Evolutionary conservation across 2,888 invertebrate genomes (phyloP).

Genomic region (Sminthurides aquaticus): DNA sequence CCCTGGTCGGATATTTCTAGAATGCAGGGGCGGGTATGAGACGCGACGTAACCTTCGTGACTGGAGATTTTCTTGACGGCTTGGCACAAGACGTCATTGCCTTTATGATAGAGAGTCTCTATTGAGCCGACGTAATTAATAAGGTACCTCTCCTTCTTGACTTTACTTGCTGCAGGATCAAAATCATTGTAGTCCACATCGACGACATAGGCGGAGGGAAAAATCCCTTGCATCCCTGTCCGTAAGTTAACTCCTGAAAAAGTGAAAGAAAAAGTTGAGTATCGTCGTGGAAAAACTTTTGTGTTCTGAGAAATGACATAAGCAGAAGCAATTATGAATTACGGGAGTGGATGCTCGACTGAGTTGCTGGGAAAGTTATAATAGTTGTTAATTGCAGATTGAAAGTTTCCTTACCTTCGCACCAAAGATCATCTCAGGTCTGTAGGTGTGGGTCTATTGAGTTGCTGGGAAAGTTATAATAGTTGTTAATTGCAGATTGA

Average conservation of each 20-base stretch:
- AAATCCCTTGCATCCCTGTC: conserved; percentile 87
- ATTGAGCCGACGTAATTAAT: conserved; percentile 93
- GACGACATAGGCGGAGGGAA: conserved; percentile 93
- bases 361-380: no score
- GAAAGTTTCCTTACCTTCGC: conserved; percentile 72
- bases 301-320: background rate
- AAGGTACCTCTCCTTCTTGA: conserved; percentile 68
- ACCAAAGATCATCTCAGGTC: conserved; percentile 98
- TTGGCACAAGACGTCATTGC: conserved; percentile 89
- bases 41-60: conserved; percentile 49
- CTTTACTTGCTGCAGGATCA: conserved; percentile 62
- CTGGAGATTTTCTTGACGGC: conserved; percentile 75
- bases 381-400: no score
- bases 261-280: conserved; percentile 8
- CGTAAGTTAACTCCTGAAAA: conserved; percentile 81
- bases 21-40: conserved; percentile 69
- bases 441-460: no score
- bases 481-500: no score
- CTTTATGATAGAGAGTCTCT: conserved; percentile 91
- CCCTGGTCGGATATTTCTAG: conserved; percentile 94
- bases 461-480: no score
- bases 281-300: background rate
- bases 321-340: no score
- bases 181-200: conserved; percentile 96
- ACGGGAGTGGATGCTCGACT: no score